Percentiles rank a stretch among this genome's conserved stretches.
Evolutionary conservation across 2,113 vertebrate species (phyloP).

Genomic region (Malurus melanocephalus): DNA sequence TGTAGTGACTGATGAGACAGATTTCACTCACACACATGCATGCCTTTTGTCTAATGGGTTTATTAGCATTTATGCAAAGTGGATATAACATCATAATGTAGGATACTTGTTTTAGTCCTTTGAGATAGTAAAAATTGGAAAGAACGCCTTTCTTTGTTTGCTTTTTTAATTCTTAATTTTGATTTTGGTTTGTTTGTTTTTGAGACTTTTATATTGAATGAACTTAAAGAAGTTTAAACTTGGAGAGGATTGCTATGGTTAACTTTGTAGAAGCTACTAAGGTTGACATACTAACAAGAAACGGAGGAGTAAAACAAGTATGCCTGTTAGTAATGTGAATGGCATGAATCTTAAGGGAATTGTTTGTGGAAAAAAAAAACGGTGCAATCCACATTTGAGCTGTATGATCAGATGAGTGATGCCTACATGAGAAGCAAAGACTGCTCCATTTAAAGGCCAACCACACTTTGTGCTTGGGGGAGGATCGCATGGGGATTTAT

Average conservation of each 20-base stretch:
- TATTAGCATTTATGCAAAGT: not conserved
- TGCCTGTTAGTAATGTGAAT: not conserved
- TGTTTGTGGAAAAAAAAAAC: not conserved
- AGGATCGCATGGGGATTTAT: not conserved
- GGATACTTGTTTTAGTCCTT: not conserved
- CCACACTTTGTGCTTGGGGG: not conserved
- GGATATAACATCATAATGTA: not conserved
- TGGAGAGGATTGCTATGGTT: not conserved
- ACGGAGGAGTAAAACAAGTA: not conserved
- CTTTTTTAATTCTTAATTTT: not conserved
- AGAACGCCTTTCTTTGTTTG: not conserved
- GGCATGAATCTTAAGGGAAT: not conserved
- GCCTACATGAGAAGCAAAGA: not conserved
- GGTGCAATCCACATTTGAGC: not conserved
- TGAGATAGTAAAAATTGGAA: not conserved
- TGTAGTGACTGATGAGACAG: not conserved
- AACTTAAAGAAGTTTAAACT: not conserved
- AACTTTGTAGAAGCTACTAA: not conserved
- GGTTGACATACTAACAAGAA: not conserved
- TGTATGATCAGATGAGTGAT: not conserved
- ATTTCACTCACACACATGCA: not conserved
- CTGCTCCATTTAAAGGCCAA: not conserved
- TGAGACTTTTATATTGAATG: not conserved
- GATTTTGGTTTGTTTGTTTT: not conserved
- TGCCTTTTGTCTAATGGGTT: not conserved